These are phyloP conservation scores for Brachionus angularis DNA, from an alignment of 1,140 invertebrate species.

Conservation along the genomic window DNA sequence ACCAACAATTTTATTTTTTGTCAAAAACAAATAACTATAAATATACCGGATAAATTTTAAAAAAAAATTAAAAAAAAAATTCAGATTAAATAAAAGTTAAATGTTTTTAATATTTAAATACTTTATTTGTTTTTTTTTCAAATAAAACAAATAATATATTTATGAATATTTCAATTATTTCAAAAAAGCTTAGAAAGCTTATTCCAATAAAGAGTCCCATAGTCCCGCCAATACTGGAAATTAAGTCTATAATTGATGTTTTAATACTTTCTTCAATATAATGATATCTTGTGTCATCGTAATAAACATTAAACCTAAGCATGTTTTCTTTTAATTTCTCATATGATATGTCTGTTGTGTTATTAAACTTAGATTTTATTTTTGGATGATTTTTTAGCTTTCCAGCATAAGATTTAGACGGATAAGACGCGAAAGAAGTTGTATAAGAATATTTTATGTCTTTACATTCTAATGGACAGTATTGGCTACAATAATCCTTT, in stretches of 20 bases:
- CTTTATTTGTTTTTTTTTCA: background rate
- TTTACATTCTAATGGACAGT: background rate
- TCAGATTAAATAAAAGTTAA: no score
- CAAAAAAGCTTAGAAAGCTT: background rate
- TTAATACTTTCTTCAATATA: background rate
- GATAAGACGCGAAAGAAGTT: background rate
- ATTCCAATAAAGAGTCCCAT: background rate
- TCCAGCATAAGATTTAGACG: background rate
- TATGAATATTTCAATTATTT: background rate
- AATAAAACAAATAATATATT: background rate
- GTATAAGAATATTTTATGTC: background rate
- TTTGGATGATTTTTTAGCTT: background rate
- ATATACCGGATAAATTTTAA: no score
- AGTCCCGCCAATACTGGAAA: background rate
- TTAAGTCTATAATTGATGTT: background rate
- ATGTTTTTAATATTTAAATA: no score
- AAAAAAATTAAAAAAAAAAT: no score
- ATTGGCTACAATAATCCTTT: background rate
- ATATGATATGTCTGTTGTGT: no score
- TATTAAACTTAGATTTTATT: no score
- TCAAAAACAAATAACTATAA: no score
- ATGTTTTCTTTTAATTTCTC: no score
- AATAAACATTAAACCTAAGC: background rate
- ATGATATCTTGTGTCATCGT: background rate
- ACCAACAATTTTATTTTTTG: no score